Conservation (phyloP, 2,797 vertebrate genomes). For the Steatocranus sp. region DNA sequence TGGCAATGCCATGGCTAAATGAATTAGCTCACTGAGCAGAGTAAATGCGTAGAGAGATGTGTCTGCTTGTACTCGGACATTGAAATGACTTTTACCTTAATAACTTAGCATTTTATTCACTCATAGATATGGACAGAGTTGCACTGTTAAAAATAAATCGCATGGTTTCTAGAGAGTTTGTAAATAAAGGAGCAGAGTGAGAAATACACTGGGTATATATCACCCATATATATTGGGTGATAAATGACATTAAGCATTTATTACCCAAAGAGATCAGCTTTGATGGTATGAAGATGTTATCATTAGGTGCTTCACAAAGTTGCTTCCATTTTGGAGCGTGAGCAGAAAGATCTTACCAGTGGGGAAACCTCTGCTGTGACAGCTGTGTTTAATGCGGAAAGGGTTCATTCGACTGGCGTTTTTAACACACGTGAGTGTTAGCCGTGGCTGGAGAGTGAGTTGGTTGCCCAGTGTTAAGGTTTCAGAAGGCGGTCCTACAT, state of each 20-base stretch:
- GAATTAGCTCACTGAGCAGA: not conserved
- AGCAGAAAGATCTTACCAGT: not conserved
- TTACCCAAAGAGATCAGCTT: not conserved
- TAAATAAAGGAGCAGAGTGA: not conserved
- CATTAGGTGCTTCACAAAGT: not conserved
- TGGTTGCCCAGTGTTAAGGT: not conserved
- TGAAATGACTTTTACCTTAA: not conserved
- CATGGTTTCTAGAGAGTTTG: not conserved
- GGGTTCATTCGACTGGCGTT: not conserved
- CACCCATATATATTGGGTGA: not conserved
- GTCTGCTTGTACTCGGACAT: not conserved
- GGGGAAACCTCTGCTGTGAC: not conserved
- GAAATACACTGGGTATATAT: not conserved
- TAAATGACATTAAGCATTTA: not conserved
- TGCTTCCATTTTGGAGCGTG: not conserved
- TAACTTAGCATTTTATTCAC: not conserved
- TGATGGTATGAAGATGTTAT: constrained; percentile 4
- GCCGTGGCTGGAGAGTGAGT: not conserved
- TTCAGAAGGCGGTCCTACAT: constrained; percentile 20
- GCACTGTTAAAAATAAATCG: not conserved
- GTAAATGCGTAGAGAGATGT: not conserved
- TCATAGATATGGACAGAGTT: constrained; percentile 4
- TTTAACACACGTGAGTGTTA: not conserved
- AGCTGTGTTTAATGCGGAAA: not conserved
- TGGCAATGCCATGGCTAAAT: not conserved